These are phyloP conservation scores for Rhagonycha fulva DNA, from an alignment of 2,888 invertebrate genomes.

Conservation along the genomic window DNA sequence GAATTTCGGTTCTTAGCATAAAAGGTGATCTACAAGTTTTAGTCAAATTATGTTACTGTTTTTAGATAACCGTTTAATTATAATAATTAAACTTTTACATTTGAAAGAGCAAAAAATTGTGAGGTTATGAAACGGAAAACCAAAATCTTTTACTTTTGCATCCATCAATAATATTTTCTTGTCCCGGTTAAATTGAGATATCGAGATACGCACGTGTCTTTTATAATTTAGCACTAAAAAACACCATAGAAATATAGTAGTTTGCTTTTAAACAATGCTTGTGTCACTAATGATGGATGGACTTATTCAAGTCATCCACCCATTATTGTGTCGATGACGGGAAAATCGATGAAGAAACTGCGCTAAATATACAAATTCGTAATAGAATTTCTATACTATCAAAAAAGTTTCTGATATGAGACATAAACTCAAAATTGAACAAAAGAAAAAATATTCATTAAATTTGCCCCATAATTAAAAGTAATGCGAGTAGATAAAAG, in stretches of 20 bases:
- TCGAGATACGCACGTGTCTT: slow-evolving; percentile 13
- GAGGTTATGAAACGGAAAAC: background rate
- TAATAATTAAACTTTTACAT: background rate
- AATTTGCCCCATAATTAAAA: background rate
- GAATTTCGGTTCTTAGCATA: background rate
- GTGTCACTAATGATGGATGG: slow-evolving; percentile 18
- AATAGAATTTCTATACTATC: slow-evolving; percentile 5
- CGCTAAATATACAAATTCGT: slow-evolving; percentile 11
- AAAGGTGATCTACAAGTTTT: background rate
- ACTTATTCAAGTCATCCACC: slow-evolving; percentile 1
- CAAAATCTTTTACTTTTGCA: background rate
- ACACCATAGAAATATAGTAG: slow-evolving; percentile 15
- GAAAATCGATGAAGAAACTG: slow-evolving; percentile 8
- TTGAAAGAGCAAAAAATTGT: background rate
- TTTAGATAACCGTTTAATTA: background rate
- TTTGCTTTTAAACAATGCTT: slow-evolving; percentile 20
- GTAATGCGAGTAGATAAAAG: background rate
- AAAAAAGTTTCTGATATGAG: slow-evolving; percentile 3
- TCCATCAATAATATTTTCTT: slow-evolving; percentile 9
- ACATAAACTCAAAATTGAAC: background rate
- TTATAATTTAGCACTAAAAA: slow-evolving; percentile 19
- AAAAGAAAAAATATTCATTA: background rate
- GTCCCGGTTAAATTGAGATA: slow-evolving; percentile 7
- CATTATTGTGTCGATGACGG: slow-evolving; percentile 16
- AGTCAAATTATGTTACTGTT: background rate